Evolutionary conservation across 2,113 vertebrate species (phyloP).

Genomic region (Phyllostomus discolor): DNA sequence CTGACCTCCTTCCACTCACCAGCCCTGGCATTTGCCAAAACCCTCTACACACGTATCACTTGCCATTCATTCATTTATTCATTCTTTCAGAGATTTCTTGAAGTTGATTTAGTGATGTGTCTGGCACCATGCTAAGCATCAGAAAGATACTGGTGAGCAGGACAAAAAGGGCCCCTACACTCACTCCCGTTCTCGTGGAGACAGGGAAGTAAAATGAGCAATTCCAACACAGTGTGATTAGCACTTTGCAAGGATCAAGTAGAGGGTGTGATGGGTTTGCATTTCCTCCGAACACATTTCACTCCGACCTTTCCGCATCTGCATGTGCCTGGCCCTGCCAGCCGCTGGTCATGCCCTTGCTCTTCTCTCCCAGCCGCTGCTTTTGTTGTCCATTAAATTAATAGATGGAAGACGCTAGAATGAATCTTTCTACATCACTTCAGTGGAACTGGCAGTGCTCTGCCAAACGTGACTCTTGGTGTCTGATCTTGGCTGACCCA

Average conservation of each 20-base stretch:
- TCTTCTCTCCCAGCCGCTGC: background rate
- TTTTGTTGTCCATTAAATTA: constrained; percentile 22
- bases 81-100: background rate
- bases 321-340: background rate
- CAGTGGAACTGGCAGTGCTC: background rate
- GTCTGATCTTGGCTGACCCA: constrained; percentile 68
- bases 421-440: constrained; percentile 8
- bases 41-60: background rate
- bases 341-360: background rate
- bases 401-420: background rate
- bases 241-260: background rate
- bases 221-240: background rate
- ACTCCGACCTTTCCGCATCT: background rate
- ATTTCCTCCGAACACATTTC: background rate
- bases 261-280: background rate
- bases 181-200: rapidly evolving
- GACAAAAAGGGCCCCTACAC: rapidly evolving
- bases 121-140: background rate
- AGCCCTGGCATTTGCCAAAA: background rate
- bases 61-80: background rate
- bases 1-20: background rate
- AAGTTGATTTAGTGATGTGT: background rate
- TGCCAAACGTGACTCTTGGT: background rate
- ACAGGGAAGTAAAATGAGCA: background rate
- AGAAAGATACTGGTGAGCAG: background rate